Conservation (phyloP, 1,140 invertebrate genomes). For the Zaprionus capensis region DNA sequence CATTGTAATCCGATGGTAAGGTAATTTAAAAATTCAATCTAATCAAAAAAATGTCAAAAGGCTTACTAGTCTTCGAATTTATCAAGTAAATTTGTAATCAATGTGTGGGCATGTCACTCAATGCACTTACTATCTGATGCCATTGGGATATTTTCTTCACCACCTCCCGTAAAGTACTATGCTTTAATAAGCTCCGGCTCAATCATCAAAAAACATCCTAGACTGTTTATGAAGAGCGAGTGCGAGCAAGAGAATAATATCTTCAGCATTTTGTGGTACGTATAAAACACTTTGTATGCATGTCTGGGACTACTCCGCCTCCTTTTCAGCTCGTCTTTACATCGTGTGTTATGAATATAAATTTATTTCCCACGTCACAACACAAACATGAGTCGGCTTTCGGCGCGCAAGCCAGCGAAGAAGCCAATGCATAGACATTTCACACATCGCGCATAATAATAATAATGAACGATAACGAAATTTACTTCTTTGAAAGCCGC, state of each 20-base stretch:
- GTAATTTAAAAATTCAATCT: too few species aligned
- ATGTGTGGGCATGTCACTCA: slow-evolving; percentile 45
- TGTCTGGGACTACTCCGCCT: slow-evolving; percentile 44
- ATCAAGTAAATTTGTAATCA: slow-evolving; percentile 73
- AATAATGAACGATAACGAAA: slow-evolving; percentile 82
- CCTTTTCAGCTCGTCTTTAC: slow-evolving; percentile 1
- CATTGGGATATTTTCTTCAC: slow-evolving; percentile 59
- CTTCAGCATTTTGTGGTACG: slow-evolving; percentile 63
- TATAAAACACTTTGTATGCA: slow-evolving; percentile 81
- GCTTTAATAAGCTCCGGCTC: slow-evolving; percentile 62
- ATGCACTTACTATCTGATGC: slow-evolving; percentile 51
- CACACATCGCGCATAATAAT: slow-evolving; percentile 81
- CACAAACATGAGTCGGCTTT: slow-evolving; percentile 49
- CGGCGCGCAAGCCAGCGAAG: background rate
- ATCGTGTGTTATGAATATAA: slow-evolving; percentile 79
- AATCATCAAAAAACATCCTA: slow-evolving; percentile 77
- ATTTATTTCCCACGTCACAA: slow-evolving; percentile 80
- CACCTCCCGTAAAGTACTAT: slow-evolving; percentile 26
- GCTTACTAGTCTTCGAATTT: too few species aligned
- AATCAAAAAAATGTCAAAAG: too few species aligned
- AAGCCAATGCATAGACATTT: slow-evolving; percentile 64
- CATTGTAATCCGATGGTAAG: too few species aligned
- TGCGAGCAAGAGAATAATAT: slow-evolving; percentile 31
- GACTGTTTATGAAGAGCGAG: slow-evolving; percentile 62
- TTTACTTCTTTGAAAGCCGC: slow-evolving; percentile 74